Conservation (phyloP, 2,113 vertebrate genomes). For the human region DNA sequence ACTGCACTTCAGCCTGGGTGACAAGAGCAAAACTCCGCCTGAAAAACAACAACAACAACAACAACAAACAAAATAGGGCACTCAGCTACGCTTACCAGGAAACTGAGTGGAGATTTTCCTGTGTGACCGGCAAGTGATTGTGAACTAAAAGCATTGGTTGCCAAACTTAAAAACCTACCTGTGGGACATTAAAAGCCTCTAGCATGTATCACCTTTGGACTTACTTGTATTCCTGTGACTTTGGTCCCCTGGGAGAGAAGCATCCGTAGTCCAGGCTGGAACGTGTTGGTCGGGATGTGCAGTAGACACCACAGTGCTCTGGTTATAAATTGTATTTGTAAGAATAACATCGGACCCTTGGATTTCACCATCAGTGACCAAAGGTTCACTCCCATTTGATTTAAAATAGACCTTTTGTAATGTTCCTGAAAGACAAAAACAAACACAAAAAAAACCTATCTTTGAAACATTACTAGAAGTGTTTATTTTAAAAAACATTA, state of each 20-base stretch:
- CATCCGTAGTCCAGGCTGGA: constrained; percentile 61
- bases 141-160: neutral
- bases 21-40: too few relatives aligned
- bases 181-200: constrained; percentile 31
- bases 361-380: constrained; percentile 74
- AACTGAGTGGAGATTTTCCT: neutral
- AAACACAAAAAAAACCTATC: neutral
- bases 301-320: constrained; percentile 53
- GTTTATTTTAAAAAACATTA: neutral
- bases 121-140: neutral
- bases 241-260: constrained; percentile 69
- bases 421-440: constrained; percentile 82
- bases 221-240: constrained; percentile 73
- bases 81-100: constrained; percentile 28
- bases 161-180: constrained; percentile 39
- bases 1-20: too few relatives aligned
- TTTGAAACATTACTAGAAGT: neutral
- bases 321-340: constrained; percentile 61
- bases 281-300: neutral
- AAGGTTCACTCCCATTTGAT: constrained; percentile 81
- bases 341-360: constrained; percentile 67
- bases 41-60: too few relatives aligned
- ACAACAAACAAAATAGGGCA: neutral
- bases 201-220: constrained; percentile 48
- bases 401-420: constrained; percentile 85